These are phyloP conservation scores for Agrochola circellaris DNA, from an alignment of 2,888 invertebrate species.

Conservation along the genomic window DNA sequence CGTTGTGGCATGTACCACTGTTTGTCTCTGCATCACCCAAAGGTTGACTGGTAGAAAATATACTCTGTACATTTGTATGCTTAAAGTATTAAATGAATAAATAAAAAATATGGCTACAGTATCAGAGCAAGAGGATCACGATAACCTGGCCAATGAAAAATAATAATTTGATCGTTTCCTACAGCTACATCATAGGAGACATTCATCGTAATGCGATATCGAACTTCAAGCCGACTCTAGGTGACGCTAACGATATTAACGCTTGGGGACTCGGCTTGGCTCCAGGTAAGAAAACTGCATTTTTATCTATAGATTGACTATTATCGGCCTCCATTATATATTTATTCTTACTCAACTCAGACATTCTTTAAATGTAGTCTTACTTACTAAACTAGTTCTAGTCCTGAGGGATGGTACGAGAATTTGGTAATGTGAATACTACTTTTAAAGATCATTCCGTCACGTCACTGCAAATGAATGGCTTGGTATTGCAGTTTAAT, in stretches of 20 bases:
- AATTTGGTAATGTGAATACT: not conserved
- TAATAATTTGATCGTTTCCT: not conserved
- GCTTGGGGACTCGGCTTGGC: constrained; percentile 92
- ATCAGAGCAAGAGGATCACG: too few relatives aligned
- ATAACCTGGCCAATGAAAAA: not conserved
- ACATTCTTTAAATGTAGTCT: too few relatives aligned
- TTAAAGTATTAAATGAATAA: not conserved
- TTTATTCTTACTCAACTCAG: not conserved
- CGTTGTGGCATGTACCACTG: not conserved
- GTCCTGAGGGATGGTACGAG: not conserved
- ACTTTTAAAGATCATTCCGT: not conserved
- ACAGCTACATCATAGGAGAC: constrained; percentile 90
- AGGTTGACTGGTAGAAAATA: not conserved
- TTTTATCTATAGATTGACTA: not conserved
- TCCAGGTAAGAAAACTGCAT: constrained; percentile 74
- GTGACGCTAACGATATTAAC: constrained; percentile 91
- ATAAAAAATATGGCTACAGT: not conserved
- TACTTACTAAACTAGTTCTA: not conserved
- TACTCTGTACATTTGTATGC: not conserved
- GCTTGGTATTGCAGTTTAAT: not conserved
- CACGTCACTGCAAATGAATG: not conserved
- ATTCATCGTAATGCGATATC: constrained; percentile 91
- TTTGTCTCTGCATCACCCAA: not conserved
- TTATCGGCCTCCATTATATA: not conserved
- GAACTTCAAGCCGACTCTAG: constrained; percentile 88